Evolutionary conservation across 1,140 invertebrate species (phyloP), one percentile per base, ranked within the genome.

Genomic region (Drosophila chauvacae): DNA sequence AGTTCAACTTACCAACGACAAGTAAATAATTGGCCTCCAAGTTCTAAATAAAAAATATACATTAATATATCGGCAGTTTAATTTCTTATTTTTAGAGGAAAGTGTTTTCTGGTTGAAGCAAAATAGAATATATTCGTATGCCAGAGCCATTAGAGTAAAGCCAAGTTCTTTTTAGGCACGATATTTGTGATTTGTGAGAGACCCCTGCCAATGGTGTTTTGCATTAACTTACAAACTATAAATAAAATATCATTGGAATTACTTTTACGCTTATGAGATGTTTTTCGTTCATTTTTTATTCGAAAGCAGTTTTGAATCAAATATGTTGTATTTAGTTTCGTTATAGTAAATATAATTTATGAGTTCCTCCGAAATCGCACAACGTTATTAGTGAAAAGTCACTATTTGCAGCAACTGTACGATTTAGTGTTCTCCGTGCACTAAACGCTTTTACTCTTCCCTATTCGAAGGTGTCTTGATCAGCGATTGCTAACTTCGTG

Each of bases 271-370:
- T 58, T 69, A 55, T 61, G 41, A 70, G 26, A 75, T 63, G 68
- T 42, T n/a, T 59, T 80, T 70, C 69, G 56, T 64, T 73, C 74
- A 72, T 53, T 71, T 84, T 87, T 88, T 88, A 85, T 88, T 90
- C 66, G 80, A 85, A 87, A 90, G 78, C 81, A 63, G 73, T 65
- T 69, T 79, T 55, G 51, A 75, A 76, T 83, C 59, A 59, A 64
- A 66, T 60, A 80, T 77, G 60, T 73, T 73, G 20, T 60, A 23
- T 55, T 71, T 85, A 84, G 85, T 81, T 71, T 69, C 59, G 73
- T 79, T 84, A 84, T 75, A 90, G 62, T 72, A 75, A 88, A 80
- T 88, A 85, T 82, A 65, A 70, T 69, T 71, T 63, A 83, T 77
- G 65, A 80, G 72, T 71, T 44, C 60, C 45, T 69, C 50, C 66